Conservation (phyloP, 2,113 vertebrate genomes). For the Podilymbus podiceps region DNA sequence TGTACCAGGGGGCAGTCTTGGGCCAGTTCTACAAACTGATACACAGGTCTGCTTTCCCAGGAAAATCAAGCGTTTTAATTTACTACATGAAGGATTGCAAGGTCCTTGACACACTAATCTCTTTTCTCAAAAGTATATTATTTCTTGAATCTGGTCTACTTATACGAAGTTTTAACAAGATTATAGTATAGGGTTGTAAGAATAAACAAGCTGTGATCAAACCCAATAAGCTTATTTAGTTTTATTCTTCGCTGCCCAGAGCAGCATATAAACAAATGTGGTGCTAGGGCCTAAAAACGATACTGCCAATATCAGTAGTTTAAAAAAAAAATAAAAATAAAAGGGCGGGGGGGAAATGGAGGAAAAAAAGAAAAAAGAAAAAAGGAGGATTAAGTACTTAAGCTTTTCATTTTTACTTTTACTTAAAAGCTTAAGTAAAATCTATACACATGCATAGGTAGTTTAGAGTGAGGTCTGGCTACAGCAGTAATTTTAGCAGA, state of each 20-base stretch:
- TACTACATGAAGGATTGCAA: neutral
- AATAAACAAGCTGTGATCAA: neutral
- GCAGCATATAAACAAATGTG: neutral
- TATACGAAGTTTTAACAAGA: neutral
- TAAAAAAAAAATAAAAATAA: neutral
- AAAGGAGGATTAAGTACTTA: neutral
- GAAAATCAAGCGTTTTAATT: neutral
- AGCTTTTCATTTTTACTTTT: neutral
- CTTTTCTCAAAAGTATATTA: neutral
- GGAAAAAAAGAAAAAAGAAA: no score
- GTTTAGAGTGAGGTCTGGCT: neutral
- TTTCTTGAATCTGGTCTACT: neutral
- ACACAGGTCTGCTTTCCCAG: neutral
- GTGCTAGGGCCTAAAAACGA: neutral
- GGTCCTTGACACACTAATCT: neutral
- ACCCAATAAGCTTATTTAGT: neutral
- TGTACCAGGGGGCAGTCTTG: neutral
- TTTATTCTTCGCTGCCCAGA: neutral
- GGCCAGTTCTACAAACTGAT: neutral
- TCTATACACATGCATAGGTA: neutral
- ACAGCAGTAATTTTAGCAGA: neutral
- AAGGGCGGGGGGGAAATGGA: no score
- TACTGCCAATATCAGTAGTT: neutral
- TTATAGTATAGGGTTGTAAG: neutral
- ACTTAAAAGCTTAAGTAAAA: neutral